A percentile compares a stretch with the other conserved stretches of the same genome.
phyloP scores from a whole-genome alignment of 1,140 invertebrate genomes.

The Harlomillsia oculata region DNA sequence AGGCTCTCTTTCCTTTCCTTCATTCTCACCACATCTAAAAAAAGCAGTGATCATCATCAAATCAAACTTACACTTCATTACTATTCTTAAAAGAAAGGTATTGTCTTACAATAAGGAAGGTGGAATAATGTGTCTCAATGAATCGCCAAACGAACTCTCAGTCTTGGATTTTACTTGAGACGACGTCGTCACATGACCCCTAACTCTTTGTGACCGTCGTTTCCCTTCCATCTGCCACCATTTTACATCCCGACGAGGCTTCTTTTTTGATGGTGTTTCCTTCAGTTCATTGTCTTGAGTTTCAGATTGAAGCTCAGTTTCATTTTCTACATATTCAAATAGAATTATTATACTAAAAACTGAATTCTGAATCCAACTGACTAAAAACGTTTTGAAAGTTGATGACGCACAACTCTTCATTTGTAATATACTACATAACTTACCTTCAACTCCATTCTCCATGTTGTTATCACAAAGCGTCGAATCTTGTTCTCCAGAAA shows the following conservation, averaged over 20 bases:
- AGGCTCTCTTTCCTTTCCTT: conserved; percentile 33
- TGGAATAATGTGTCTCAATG: conserved; percentile 51
- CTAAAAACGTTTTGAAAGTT: too few relatives aligned
- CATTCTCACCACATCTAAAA: conserved; percentile 36
- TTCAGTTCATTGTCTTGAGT: not conserved
- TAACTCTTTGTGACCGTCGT: conserved; percentile 54
- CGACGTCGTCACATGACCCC: conserved; percentile 38
- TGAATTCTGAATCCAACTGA: too few relatives aligned
- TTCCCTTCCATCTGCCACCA: conserved; percentile 56
- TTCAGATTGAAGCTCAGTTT: too few relatives aligned
- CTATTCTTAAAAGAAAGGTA: not conserved
- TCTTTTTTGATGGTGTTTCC: conserved; percentile 19
- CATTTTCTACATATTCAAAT: too few relatives aligned
- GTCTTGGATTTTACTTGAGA: conserved; percentile 12
- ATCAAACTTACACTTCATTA: not conserved
- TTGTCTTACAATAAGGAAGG: conserved; percentile 46
- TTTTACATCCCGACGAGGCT: conserved; percentile 44
- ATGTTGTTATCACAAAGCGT: too few relatives aligned
- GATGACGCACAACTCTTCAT: too few relatives aligned
- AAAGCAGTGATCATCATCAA: conserved; percentile 5
- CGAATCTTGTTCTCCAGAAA: too few relatives aligned
- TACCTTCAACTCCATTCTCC: too few relatives aligned
- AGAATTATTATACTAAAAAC: too few relatives aligned
- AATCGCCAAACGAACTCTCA: conserved; percentile 51
- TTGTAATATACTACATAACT: too few relatives aligned